Evolutionary conservation across 1,140 invertebrate species (phyloP).

Genomic region (Heliconius hewitsoni): DNA sequence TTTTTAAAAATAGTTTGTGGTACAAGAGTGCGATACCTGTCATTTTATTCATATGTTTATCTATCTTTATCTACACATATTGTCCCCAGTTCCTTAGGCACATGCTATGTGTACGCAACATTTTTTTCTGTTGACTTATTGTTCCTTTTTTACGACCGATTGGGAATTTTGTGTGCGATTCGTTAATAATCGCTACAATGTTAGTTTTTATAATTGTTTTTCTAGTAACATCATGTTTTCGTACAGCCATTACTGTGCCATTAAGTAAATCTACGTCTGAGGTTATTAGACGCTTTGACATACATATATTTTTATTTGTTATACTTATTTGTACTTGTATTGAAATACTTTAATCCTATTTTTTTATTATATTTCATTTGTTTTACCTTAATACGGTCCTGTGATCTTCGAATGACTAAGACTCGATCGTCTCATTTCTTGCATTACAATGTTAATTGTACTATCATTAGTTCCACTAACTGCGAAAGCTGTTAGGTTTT

Average conservation of each 20-base stretch:
- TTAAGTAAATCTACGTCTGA: constrained; percentile 55
- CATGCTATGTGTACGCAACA: background rate
- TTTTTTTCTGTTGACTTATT: background rate
- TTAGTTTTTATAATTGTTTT: constrained; percentile 7
- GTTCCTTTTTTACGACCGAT: background rate
- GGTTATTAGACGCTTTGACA: constrained; percentile 28
- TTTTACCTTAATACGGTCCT: background rate
- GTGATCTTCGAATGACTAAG: constrained; percentile 54
- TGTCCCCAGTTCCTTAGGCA: background rate
- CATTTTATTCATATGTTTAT: background rate
- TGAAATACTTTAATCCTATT: background rate
- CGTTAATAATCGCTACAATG: background rate
- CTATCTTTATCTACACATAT: background rate
- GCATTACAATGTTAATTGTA: constrained; percentile 62
- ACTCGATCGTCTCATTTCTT: constrained; percentile 70
- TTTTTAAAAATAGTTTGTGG: too few relatives aligned
- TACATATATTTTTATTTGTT: background rate
- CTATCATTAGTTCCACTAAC: constrained; percentile 67
- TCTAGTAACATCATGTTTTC: background rate
- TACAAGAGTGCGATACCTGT: too few relatives aligned
- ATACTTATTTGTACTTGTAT: background rate
- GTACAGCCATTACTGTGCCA: constrained; percentile 23
- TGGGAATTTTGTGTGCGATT: background rate
- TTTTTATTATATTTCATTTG: background rate
- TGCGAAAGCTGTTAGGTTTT: constrained; percentile 58